Evolutionary conservation across 2,113 vertebrate genomes (phyloP), one percentile per base, ranked within the genome.

Genomic region (Typhlomys cinereus): DNA sequence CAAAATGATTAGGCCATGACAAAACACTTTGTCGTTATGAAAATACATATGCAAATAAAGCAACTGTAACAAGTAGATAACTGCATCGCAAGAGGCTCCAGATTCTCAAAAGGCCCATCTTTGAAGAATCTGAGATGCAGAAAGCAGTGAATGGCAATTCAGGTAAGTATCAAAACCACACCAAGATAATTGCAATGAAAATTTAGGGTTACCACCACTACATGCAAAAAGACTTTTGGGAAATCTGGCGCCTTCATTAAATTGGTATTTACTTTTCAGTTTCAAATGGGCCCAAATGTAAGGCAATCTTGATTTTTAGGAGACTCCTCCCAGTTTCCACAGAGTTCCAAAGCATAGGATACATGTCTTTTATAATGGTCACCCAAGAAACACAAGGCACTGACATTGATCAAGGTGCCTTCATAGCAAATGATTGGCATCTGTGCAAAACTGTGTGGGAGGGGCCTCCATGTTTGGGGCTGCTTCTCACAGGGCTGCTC

Each of bases 281-380:
- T 88, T 70, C 88, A 79, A 70, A 86, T 83, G 95, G 95, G 95
- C 96, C 94, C 96, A 96, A 96, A 96, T 95, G 96, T 95, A 95
- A 96, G 93, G 67, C 81, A 75, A 29, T 61, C 50, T 0, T 92
- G 64, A 39, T 90, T 88, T 85, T 93, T 85, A 92, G 92, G 34
- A 57, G 52, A 89, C 41, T 70, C 64, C 69, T 83, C 62, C 70
- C 64, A n/a, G 75, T 94, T 96, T 95, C 93, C 93, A 94, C 93
- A 97, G 96, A 94, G 71, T 88, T 71, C 23, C 80, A 88, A 87
- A 57, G 61, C 46, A 88, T 74, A 59, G 84, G 85, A 85, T 74
- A 66, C 41, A 90, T 36, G 78, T 9, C 13, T 73, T 85, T 90
- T 66, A 44, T 25, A 94, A 83, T 52, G 20, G n/a, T 57, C 67